Percentiles rank a stretch among this genome's conserved stretches.
Evolutionary conservation across 2,797 vertebrate species (phyloP).

Genomic region (Phaenicophaeus curvirostris): DNA sequence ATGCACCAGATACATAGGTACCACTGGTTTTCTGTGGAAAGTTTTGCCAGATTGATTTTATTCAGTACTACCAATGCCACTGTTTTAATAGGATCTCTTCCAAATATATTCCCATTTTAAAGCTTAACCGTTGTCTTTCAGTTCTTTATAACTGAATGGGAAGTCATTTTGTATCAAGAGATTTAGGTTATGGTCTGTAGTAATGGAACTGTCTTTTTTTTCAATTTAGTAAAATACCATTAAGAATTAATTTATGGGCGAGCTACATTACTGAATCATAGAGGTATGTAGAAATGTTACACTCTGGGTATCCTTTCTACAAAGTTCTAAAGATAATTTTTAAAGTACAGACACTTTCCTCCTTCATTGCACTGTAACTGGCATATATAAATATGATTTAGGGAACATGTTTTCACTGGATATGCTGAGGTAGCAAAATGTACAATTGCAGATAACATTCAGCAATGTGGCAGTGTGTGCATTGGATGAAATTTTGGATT

Average conservation of each 20-base stretch:
- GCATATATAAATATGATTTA: slow-evolving; percentile 33
- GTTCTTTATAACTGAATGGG: slow-evolving; percentile 25
- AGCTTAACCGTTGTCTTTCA: slow-evolving; percentile 39
- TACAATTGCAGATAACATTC: neutral
- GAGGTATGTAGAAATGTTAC: neutral
- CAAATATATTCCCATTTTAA: slow-evolving; percentile 17
- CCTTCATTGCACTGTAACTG: slow-evolving; percentile 6
- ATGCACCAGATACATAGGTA: neutral
- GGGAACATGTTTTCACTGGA: neutral
- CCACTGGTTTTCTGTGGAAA: neutral
- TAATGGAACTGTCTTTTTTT: slow-evolving; percentile 63
- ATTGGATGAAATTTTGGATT: neutral
- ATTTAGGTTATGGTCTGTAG: slow-evolving; percentile 45
- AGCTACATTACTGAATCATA: slow-evolving; percentile 44
- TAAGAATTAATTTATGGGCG: slow-evolving; percentile 63
- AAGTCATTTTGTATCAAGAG: slow-evolving; percentile 46
- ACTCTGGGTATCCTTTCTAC: slow-evolving; percentile 2
- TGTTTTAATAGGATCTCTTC: slow-evolving; percentile 2
- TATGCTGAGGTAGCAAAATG: slow-evolving; percentile 42
- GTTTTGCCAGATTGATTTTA: neutral
- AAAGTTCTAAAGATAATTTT: slow-evolving; percentile 55
- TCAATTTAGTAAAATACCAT: slow-evolving; percentile 64
- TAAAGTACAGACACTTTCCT: slow-evolving; percentile 34
- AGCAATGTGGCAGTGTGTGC: neutral
- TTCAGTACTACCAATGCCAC: neutral